A percentile compares a stretch with the other conserved stretches of the same genome.
These are phyloP conservation scores for Trissonchulus latispiculum DNA, from an alignment of 2,888 invertebrate species.

Conservation along the genomic window DNA sequence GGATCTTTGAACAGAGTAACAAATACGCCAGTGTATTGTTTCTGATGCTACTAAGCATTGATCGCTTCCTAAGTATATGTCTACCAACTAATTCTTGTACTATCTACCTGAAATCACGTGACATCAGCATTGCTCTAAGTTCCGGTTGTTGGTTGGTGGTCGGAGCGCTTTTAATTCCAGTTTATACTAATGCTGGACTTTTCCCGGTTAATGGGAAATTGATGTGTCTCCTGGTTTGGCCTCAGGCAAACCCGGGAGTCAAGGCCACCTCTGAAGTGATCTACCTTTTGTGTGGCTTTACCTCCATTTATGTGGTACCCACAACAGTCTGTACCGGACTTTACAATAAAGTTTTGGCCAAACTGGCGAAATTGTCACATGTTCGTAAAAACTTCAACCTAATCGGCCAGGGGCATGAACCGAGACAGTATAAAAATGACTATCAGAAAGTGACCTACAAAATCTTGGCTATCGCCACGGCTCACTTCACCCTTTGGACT, in stretches of 20 bases:
- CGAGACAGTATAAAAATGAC: no score
- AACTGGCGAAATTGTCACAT: no score
- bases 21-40: background rate
- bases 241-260: background rate
- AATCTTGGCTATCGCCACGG: background rate
- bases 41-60: background rate
- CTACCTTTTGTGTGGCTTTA: background rate
- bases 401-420: no score
- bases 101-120: no score
- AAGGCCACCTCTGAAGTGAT: background rate
- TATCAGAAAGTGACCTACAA: background rate
- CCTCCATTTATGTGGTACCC: background rate
- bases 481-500: background rate
- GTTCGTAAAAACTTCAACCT: no score
- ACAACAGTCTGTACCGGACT: background rate
- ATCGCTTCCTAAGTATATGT: background rate
- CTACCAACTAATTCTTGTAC: background rate
- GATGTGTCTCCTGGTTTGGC: background rate
- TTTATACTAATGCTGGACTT: background rate
- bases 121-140: no score
- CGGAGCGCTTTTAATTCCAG: background rate
- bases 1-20: background rate
- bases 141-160: background rate
- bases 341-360: background rate
- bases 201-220: background rate